Evolutionary conservation across 2,888 invertebrate species (phyloP).

Genomic region (Tortrix viridana): DNA sequence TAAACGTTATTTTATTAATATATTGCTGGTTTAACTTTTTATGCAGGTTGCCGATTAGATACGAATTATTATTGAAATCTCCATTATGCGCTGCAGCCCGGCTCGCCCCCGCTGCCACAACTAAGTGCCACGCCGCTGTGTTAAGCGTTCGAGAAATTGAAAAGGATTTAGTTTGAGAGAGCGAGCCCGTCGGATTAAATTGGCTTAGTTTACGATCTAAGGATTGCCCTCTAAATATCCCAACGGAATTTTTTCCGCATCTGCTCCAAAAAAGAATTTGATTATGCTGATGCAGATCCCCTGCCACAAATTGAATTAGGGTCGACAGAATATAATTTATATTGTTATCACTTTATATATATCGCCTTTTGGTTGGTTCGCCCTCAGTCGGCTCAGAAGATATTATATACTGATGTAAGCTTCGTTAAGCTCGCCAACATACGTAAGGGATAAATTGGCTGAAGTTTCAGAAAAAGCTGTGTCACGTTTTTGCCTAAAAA

Average conservation of each 20-base stretch:
- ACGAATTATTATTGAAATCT: slow-evolving; percentile 25
- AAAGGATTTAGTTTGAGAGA: slow-evolving; percentile 66
- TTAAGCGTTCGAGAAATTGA: slow-evolving; percentile 69
- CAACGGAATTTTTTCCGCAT: slow-evolving; percentile 41
- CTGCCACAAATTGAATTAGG: slow-evolving; percentile 24
- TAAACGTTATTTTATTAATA: neutral
- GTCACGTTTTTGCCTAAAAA: too few relatives aligned
- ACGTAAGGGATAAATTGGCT: too few relatives aligned
- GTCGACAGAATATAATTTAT: slow-evolving; percentile 23
- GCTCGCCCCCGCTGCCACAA: slow-evolving; percentile 33
- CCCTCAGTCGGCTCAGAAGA: slow-evolving; percentile 5
- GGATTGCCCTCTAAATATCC: slow-evolving; percentile 43
- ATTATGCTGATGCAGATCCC: slow-evolving; percentile 22
- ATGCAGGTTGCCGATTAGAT: slow-evolving; percentile 14
- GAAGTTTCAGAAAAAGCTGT: too few relatives aligned
- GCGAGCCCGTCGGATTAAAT: slow-evolving; percentile 65
- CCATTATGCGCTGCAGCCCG: slow-evolving; percentile 22
- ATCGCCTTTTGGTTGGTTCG: slow-evolving; percentile 19
- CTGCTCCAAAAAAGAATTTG: slow-evolving; percentile 18
- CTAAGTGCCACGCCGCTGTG: slow-evolving; percentile 42
- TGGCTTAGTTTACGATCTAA: slow-evolving; percentile 64
- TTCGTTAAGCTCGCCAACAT: slow-evolving; percentile 4
- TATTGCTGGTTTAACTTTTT: slow-evolving; percentile 1
- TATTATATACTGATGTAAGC: slow-evolving; percentile 15
- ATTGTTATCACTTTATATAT: slow-evolving; percentile 25